Conservation (phyloP, 2,888 invertebrate genomes). For the Rapana venosa region DNA sequence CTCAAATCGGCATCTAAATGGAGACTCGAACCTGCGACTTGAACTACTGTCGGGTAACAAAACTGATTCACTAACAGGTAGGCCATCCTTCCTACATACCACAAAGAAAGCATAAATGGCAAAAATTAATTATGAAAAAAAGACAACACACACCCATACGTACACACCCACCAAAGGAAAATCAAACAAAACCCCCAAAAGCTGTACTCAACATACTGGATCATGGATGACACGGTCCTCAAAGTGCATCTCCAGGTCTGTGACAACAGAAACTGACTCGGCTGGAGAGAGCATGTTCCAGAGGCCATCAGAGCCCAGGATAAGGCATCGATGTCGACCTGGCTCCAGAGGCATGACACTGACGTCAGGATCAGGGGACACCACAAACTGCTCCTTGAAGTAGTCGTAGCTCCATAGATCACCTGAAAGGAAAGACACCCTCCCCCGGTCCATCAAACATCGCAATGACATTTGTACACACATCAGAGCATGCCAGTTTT, state of each 20-base stretch:
- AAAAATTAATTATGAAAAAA: too few species aligned
- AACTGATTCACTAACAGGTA: too few species aligned
- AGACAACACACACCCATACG: too few species aligned
- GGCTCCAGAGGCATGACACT: conserved; percentile 89
- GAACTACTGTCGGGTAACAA: too few species aligned
- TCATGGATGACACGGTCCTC: conserved; percentile 70
- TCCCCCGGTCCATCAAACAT: not conserved
- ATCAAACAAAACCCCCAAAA: not conserved
- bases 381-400: conserved; percentile 92
- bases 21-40: too few species aligned
- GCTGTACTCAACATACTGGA: conserved; percentile 60
- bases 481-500: too few species aligned
- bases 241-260: conserved; percentile 70
- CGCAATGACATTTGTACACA: too few species aligned
- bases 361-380: conserved; percentile 98
- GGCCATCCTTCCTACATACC: too few species aligned
- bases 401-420: conserved; percentile 99
- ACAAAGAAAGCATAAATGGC: too few species aligned
- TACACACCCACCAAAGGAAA: not conserved
- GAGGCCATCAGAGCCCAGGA: conserved; percentile 97
- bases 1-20: too few species aligned
- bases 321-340: conserved; percentile 85
- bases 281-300: conserved; percentile 96
- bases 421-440: conserved; percentile 79
- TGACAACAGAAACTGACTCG: conserved; percentile 89